Evolutionary conservation across 2,888 invertebrate species (phyloP).

Genomic region (Meganola albula): DNA sequence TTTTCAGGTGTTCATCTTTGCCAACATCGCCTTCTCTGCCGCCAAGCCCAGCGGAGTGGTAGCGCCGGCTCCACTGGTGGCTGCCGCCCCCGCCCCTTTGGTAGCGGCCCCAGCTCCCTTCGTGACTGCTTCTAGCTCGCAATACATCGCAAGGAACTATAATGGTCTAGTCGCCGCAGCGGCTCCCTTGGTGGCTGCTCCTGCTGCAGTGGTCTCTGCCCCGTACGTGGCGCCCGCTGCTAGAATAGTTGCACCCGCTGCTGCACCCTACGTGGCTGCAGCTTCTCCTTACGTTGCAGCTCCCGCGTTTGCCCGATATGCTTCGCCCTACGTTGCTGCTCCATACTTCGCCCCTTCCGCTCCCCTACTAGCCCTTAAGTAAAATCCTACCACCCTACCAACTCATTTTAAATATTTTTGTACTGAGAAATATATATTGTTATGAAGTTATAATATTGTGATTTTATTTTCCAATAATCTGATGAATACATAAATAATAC

Average conservation of each 20-base stretch:
- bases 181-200: slow-evolving; percentile 63
- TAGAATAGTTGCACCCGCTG: slow-evolving; percentile 27
- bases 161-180: slow-evolving; percentile 71
- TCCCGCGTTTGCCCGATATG: slow-evolving; percentile 18
- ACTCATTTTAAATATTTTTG: slow-evolving; percentile 43
- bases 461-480: background rate
- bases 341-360: slow-evolving; percentile 53
- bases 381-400: slow-evolving; percentile 26
- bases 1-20: slow-evolving; percentile 57
- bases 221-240: slow-evolving; percentile 26
- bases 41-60: slow-evolving; percentile 39
- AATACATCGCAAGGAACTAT: slow-evolving; percentile 80
- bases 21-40: slow-evolving; percentile 57
- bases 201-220: slow-evolving; percentile 53
- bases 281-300: slow-evolving; percentile 39
- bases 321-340: slow-evolving; percentile 28
- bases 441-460: slow-evolving; percentile 4
- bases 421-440: slow-evolving; percentile 25
- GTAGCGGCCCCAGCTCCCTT: slow-evolving; percentile 70
- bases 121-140: slow-evolving; percentile 81
- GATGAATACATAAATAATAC: too few relatives aligned
- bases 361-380: slow-evolving; percentile 51
- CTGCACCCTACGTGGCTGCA: slow-evolving; percentile 36
- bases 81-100: slow-evolving; percentile 57
- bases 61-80: slow-evolving; percentile 47